Evolutionary conservation across 2,797 vertebrate species (phyloP), one percentile per base, ranked within the genome.

Genomic region (Acipenser transmontanus): DNA sequence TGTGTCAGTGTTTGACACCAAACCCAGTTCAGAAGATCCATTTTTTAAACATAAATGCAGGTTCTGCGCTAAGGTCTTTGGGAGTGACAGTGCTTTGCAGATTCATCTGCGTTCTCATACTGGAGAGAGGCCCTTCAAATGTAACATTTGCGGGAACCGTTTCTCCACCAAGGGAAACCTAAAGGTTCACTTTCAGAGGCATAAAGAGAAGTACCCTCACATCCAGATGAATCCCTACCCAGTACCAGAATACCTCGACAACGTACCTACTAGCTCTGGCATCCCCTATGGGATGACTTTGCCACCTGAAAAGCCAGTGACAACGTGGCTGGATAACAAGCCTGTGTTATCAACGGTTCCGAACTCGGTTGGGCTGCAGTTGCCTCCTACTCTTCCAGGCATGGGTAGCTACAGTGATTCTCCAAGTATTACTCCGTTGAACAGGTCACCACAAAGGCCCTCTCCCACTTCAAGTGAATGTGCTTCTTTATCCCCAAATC

Each of bases 171-270:
- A 99, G 80, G 97, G 97, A 68, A 99, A 99, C 82, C 85, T 99
- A 65, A 99, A 99, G 85, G 97, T 99, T 74, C 97, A 99, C 85
- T 99, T 99, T 79, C 97, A 99, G 87, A 89, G 97, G 81, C 97
- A 99, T 76, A 98, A 94, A 85, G 97, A 99, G 71, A 98, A 98
- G 85, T 98, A 99, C 71, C 97, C 97, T 63, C 94, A 97, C 69
- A 93, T 99, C 80, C 96, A 98, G 82, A 99, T 99, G 97, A 99
- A 99, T 74, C 97, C 96, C 13, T 98, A 99, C 76, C 97, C 97
- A 0, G 97, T 99, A 75, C 97, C 97, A 65, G 97, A 99, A 83
- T 98, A 99, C 87, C 92, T 99, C 67, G 97, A 99, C 85, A 98
- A 93, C 0, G 92, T 99, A 80, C 97, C 97, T 82, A 98, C 97